Conservation (phyloP, 2,113 vertebrate species). For the Phalacrocorax pelagicus region DNA sequence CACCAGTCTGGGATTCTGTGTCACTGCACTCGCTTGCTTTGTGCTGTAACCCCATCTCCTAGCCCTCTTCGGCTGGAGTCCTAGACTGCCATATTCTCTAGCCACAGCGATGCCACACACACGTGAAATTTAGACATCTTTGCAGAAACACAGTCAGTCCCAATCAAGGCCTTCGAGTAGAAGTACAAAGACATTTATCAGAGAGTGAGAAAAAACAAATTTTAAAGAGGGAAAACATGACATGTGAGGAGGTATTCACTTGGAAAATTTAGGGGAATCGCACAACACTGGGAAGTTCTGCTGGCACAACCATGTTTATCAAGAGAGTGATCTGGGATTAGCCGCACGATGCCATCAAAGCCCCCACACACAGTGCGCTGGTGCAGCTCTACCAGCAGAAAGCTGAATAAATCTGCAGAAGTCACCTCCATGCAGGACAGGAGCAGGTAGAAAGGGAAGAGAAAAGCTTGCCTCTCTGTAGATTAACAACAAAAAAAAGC, state of each 20-base stretch:
- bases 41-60: not conserved
- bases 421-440: not conserved
- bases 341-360: not conserved
- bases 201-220: not conserved
- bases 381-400: not conserved
- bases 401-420: not conserved
- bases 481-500: not conserved
- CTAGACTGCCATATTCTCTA: not conserved
- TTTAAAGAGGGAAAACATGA: not conserved
- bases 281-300: not conserved
- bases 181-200: not conserved
- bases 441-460: not conserved
- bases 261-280: not conserved
- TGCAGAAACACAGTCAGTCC: not conserved
- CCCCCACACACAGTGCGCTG: rapidly evolving
- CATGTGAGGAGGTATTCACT: not conserved
- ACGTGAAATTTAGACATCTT: not conserved
- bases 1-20: too few relatives aligned
- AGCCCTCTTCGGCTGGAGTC: not conserved
- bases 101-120: not conserved
- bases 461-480: not conserved
- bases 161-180: not conserved
- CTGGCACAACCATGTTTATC: not conserved
- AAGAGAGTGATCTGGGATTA: not conserved
- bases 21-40: not conserved